These are phyloP conservation scores for Rattus rattus DNA, from an alignment of 2,113 vertebrate species.

Conservation along the genomic window DNA sequence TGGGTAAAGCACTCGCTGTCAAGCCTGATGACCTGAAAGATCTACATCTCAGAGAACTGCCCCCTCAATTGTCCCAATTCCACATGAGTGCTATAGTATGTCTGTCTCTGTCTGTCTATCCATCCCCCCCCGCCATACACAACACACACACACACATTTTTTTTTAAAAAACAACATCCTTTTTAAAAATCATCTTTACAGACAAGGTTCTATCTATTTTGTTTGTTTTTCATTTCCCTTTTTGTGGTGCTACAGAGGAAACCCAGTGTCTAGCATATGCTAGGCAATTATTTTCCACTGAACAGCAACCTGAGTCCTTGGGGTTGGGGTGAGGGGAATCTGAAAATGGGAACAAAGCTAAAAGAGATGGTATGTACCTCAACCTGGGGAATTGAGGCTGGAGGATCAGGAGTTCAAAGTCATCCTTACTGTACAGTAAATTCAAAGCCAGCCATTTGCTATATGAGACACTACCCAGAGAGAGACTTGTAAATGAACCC, in stretches of 20 bases:
- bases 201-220: not conserved
- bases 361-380: not conserved
- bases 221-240: not conserved
- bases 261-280: not conserved
- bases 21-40: not conserved
- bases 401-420: not conserved
- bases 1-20: too few species aligned
- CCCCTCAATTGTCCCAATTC: not conserved
- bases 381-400: not conserved
- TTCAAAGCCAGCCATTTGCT: not conserved
- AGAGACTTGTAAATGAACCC: not conserved
- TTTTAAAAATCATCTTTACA: not conserved
- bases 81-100: not conserved
- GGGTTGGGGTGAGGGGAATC: not conserved
- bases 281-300: not conserved
- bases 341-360: not conserved
- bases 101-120: not conserved
- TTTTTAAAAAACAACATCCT: not conserved
- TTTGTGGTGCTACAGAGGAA: not conserved
- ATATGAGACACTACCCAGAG: not conserved
- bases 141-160: not conserved
- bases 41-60: not conserved
- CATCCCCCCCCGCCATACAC: not conserved
- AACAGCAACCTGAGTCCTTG: not conserved
- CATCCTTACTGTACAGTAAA: not conserved